Base-by-base conservation (phyloP, 2,797 vertebrate species). In the Anomalospiza imberbis region DNA sequence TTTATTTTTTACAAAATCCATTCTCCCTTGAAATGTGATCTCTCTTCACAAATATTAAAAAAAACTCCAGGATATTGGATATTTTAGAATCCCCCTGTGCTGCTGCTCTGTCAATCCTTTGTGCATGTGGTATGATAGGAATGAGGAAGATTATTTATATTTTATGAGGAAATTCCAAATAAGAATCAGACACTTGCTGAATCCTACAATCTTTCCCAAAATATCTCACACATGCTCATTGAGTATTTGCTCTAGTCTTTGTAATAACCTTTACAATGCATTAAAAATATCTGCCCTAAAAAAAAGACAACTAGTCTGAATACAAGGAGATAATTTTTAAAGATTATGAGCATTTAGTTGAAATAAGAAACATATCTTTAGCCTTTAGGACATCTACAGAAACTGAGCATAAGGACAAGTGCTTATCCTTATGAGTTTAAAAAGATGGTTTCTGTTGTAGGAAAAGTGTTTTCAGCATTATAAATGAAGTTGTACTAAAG, bases 141-240 rank as follows among this genome's bases (percentile, higher is more conserved):
- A 89, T 91, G 29, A 85, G 17, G 31, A 47, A 74, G 55, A 76
- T 93, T 88, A 75, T 93, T 94, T 96, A 79, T 85, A 54, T 78
- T 87, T 48, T 84, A 6, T 83, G 44, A 87, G 44, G 45, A 96
- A 94, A 91, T 44, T 70, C 8, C 65, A 91, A 92, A 78, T 38
- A 82, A 95, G 17, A 84, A 77, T 88, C 45, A 80, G 14, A 51
- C 4, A 5, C 10, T 82, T 91, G 9, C 22, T 82, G 57, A 95
- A 19, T 88, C 61, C n/a, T 76, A 20, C 21, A 83, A 73, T 71
- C 19, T 36, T 73, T 42, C 15, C 31, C 36, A 65, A 66, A 47
- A 47, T 89, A 94, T 94, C n/a, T 12, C 25, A 80, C 34, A 73
- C 25, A 4, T 45, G 13, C 4, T 79, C 22, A n/a, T 3, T 57